Percentiles rank a stretch among this genome's conserved stretches.
phyloP scores from a whole-genome alignment of 2,888 invertebrate genomes.

The Zaprionus lineosus region DNA sequence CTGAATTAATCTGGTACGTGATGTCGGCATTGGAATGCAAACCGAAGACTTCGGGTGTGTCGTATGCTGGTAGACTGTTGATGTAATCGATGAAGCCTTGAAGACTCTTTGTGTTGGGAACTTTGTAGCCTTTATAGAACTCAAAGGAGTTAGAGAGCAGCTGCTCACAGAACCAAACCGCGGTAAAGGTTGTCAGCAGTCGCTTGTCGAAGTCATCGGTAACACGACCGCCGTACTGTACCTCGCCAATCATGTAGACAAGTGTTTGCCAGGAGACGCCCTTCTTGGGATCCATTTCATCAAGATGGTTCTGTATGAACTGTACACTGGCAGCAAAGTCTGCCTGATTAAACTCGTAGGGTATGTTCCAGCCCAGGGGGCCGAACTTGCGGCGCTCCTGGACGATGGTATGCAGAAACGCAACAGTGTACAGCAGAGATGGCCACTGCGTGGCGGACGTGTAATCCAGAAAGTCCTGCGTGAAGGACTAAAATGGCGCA shows the following conservation, averaged over 20 bases:
- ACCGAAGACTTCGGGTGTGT: slow-evolving; percentile 98
- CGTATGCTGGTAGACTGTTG: slow-evolving; percentile 91
- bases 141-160: slow-evolving; percentile 94
- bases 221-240: slow-evolving; percentile 93
- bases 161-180: slow-evolving; percentile 97
- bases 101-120: slow-evolving; percentile 92
- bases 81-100: slow-evolving; percentile 93
- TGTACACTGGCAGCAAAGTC: slow-evolving; percentile 98
- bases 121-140: slow-evolving; percentile 96
- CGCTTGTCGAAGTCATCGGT: slow-evolving; percentile 99
- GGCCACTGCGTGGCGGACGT: slow-evolving; percentile 97
- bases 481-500: slow-evolving; percentile 73
- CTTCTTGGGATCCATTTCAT: slow-evolving; percentile 98
- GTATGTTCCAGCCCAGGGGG: slow-evolving; percentile 97
- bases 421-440: slow-evolving; percentile 95
- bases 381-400: slow-evolving; percentile 98
- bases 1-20: slow-evolving; percentile 98
- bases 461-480: slow-evolving; percentile 95
- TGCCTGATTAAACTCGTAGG: slow-evolving; percentile 96
- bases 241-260: slow-evolving; percentile 98
- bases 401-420: slow-evolving; percentile 96
- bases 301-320: slow-evolving; percentile 97
- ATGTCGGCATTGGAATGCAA: slow-evolving; percentile 98
- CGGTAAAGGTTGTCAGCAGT: slow-evolving; percentile 94
- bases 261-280: slow-evolving; percentile 98